A percentile compares a stretch with the other conserved stretches of the same genome.
Conservation (phyloP, 2,888 invertebrate genomes). For the Aleiodes alternator region DNA sequence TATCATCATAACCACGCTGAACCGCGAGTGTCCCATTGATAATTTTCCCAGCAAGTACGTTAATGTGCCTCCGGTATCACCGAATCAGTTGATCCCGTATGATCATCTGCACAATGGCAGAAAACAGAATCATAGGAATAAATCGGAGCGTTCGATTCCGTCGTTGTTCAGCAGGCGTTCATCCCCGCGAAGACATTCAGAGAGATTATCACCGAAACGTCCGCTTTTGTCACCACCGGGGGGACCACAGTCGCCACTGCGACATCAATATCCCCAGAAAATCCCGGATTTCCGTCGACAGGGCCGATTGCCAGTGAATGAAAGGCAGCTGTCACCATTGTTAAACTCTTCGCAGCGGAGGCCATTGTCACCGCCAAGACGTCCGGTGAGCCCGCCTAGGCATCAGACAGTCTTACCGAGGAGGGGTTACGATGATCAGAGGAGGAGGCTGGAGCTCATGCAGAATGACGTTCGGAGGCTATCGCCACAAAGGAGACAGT, state of each 20-base stretch:
- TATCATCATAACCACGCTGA: slow-evolving; percentile 65
- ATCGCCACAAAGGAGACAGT: slow-evolving; percentile 52
- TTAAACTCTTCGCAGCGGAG: slow-evolving; percentile 47
- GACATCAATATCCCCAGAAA: slow-evolving; percentile 41
- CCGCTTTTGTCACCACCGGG: slow-evolving; percentile 38
- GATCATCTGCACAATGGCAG: slow-evolving; percentile 29
- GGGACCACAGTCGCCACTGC: slow-evolving; percentile 49
- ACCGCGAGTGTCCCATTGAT: slow-evolving; percentile 52
- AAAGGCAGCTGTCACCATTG: slow-evolving; percentile 45
- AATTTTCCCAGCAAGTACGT: slow-evolving; percentile 23
- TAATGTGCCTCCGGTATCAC: slow-evolving; percentile 54
- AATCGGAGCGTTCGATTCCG: neutral
- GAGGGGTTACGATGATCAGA: neutral
- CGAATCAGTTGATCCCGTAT: slow-evolving; percentile 56
- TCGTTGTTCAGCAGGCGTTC: slow-evolving; percentile 12
- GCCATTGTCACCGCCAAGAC: slow-evolving; percentile 47
- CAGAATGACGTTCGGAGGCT: slow-evolving; percentile 38
- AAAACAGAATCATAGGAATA: slow-evolving; percentile 22
- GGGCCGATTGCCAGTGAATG: neutral
- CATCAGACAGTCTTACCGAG: neutral
- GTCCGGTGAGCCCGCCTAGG: slow-evolving; percentile 54
- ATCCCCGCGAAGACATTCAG: slow-evolving; percentile 44
- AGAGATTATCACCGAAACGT: slow-evolving; percentile 42
- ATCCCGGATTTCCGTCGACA: too few relatives aligned
- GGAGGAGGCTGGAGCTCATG: neutral